phyloP scores from a whole-genome alignment of 2,113 vertebrate species.

The Pavo muticus region DNA sequence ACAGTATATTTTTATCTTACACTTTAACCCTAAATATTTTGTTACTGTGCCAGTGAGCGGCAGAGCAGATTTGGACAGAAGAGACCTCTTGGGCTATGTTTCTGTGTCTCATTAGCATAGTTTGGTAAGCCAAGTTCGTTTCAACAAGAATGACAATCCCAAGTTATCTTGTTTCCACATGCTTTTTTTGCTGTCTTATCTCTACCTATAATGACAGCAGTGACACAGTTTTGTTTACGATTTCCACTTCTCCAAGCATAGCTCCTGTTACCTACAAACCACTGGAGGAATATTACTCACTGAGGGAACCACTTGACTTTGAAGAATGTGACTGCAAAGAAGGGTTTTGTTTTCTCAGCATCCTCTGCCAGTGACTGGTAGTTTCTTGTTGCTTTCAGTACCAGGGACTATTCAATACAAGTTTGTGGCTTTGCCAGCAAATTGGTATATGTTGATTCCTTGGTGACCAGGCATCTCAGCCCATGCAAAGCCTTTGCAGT shows the following conservation, averaged over 20 bases:
- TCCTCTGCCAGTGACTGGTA: conserved; percentile 8
- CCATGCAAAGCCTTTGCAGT: neutral
- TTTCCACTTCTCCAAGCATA: neutral
- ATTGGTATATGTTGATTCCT: neutral
- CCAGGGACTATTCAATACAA: neutral
- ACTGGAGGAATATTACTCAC: conserved; percentile 33
- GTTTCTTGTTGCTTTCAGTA: neutral
- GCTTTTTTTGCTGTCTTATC: neutral
- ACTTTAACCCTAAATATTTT: conserved; percentile 33
- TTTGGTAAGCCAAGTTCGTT: neutral
- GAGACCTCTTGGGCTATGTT: neutral
- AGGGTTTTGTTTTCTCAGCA: conserved; percentile 28
- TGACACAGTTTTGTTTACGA: neutral
- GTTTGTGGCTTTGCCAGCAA: neutral
- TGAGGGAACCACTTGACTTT: neutral
- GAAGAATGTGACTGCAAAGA: conserved; percentile 11
- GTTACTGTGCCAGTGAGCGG: neutral
- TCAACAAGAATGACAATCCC: neutral
- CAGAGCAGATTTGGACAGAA: neutral
- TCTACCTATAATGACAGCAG: neutral
- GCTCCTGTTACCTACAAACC: conserved; percentile 21
- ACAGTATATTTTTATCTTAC: neutral
- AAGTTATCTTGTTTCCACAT: neutral
- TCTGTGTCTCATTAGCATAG: neutral
- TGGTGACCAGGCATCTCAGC: neutral